Conservation (phyloP, 2,888 invertebrate genomes). For the Tineola bisselliella region DNA sequence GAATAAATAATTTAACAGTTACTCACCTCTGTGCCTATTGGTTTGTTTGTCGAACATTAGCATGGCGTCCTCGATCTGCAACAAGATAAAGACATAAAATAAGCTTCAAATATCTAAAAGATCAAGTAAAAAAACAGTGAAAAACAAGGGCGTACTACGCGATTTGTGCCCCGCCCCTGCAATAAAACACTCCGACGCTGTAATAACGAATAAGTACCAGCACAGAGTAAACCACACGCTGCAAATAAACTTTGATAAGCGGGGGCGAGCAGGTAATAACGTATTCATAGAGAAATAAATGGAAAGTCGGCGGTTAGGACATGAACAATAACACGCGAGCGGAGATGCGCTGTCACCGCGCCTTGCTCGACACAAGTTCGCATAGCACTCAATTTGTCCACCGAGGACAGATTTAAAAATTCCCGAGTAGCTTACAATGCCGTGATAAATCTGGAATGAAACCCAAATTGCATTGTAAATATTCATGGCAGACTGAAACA, state of each 20-base stretch:
- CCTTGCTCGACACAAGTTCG: slow-evolving; percentile 27
- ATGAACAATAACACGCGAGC: slow-evolving; percentile 55
- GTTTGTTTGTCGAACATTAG: slow-evolving; percentile 99
- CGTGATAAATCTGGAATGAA: slow-evolving; percentile 54
- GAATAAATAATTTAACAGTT: background rate
- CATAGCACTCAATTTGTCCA: slow-evolving; percentile 46
- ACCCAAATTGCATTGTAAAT: slow-evolving; percentile 58
- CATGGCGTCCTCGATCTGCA: slow-evolving; percentile 99
- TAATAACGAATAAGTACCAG: slow-evolving; percentile 68
- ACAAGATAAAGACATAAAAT: slow-evolving; percentile 63
- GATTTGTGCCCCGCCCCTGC: slow-evolving; percentile 60
- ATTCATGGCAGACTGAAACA: slow-evolving; percentile 25
- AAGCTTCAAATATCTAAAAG: slow-evolving; percentile 47
- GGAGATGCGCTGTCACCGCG: slow-evolving; percentile 57
- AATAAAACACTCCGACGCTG: slow-evolving; percentile 66
- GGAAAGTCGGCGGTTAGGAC: slow-evolving; percentile 67
- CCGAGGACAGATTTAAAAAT: slow-evolving; percentile 52
- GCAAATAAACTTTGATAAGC: slow-evolving; percentile 70
- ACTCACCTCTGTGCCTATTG: slow-evolving; percentile 98
- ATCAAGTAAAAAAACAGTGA: slow-evolving; percentile 44
- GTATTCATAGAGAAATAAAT: slow-evolving; percentile 70
- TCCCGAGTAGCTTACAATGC: slow-evolving; percentile 39
- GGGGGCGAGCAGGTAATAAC: slow-evolving; percentile 68
- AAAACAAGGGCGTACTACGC: slow-evolving; percentile 58
- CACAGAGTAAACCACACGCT: slow-evolving; percentile 67